phyloP scores from a whole-genome alignment of 2,797 vertebrate genomes.

The Amphiprion clarkii region DNA sequence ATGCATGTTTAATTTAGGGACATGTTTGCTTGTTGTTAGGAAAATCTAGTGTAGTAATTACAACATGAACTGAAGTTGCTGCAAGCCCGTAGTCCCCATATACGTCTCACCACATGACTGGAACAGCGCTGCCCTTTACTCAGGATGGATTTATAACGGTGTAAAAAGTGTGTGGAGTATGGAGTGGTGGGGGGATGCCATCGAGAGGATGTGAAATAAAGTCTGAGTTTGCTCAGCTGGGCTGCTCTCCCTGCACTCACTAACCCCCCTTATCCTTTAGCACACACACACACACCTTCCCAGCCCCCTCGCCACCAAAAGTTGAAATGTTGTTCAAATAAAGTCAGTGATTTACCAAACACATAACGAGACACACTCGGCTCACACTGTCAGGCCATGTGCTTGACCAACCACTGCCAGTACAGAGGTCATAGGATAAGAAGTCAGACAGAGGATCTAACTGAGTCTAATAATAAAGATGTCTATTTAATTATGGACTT shows the following conservation, averaged over 20 bases:
- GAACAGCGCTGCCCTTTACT: conserved; percentile 9
- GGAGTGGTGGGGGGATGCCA: conserved; percentile 61
- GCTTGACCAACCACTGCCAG: conserved; percentile 49
- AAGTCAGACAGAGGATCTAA: background rate
- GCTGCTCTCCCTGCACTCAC: conserved; percentile 21
- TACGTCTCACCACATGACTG: conserved; percentile 10
- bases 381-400: conserved; percentile 57
- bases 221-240: conserved; percentile 87
- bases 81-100: conserved; percentile 3
- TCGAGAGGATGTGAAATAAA: conserved; percentile 84
- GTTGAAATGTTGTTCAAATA: conserved; percentile 78
- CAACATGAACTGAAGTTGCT: background rate
- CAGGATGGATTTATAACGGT: conserved; percentile 34
- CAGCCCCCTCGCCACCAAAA: conserved; percentile 50
- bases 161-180: conserved; percentile 47
- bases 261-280: conserved; percentile 41
- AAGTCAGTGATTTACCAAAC: conserved; percentile 75
- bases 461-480: conserved; percentile 4
- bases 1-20: background rate
- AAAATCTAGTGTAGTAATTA: background rate
- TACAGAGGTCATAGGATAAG: conserved; percentile 30
- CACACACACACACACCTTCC: conserved; percentile 65
- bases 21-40: background rate
- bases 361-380: conserved; percentile 52
- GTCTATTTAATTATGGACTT: background rate